These are phyloP conservation scores for Perca fluviatilis DNA, from an alignment of 2,113 vertebrate genomes.

Conservation along the genomic window DNA sequence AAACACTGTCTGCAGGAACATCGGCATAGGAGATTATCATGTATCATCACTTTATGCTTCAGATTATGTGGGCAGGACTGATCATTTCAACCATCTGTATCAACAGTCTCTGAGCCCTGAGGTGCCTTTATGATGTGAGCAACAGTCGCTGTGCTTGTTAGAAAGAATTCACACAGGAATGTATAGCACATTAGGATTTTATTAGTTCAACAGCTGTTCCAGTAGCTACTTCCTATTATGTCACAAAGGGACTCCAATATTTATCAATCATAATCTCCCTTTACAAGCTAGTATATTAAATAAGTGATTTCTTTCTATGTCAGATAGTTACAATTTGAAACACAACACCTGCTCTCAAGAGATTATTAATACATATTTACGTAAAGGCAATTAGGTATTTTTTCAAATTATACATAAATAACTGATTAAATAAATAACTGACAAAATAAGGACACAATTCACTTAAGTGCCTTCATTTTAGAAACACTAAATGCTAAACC, in stretches of 20 bases:
- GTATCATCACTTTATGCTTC: slow-evolving; percentile 1
- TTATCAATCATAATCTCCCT: background rate
- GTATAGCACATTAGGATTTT: background rate
- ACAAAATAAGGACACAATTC: background rate
- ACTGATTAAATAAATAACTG: background rate
- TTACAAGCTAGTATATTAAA: background rate
- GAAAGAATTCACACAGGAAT: background rate
- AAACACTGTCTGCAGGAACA: background rate
- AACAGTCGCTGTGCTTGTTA: background rate
- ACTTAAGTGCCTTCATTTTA: background rate
- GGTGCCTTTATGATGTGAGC: slow-evolving; percentile 5
- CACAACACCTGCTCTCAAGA: background rate
- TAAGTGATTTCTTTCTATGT: background rate
- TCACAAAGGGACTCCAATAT: background rate
- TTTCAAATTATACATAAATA: background rate
- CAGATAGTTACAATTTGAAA: background rate
- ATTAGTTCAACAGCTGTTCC: background rate
- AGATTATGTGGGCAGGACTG: background rate
- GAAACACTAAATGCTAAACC: background rate
- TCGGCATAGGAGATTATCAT: background rate
- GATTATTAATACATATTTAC: background rate
- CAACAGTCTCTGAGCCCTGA: slow-evolving; percentile 9
- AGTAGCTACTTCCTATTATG: background rate
- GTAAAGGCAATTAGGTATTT: background rate
- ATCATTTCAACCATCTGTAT: slow-evolving; percentile 5